These are phyloP conservation scores for Diachrysia chrysitis DNA, from an alignment of 2,888 invertebrate genomes.

Conservation along the genomic window DNA sequence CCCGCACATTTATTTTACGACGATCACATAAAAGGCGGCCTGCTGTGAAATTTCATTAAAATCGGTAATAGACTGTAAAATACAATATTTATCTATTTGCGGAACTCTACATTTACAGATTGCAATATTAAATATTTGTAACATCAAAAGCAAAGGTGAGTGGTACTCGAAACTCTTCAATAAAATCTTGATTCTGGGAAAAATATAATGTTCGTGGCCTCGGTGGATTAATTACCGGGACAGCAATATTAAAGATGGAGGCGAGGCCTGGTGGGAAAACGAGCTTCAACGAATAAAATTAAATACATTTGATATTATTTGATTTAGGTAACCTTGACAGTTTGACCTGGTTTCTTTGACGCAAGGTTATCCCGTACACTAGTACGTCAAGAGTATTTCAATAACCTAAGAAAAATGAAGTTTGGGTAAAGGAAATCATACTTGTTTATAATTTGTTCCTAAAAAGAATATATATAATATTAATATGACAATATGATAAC, in stretches of 20 bases:
- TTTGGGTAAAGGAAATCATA: no score
- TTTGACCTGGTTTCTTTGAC: background rate
- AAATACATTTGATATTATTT: background rate
- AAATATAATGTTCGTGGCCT: constrained; percentile 22
- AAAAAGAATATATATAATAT: no score
- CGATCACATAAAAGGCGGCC: constrained; percentile 45
- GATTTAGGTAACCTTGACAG: background rate
- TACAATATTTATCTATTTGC: constrained; percentile 17
- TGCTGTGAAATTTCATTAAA: constrained; percentile 57
- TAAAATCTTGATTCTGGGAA: constrained; percentile 26
- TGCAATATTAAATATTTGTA: constrained; percentile 18
- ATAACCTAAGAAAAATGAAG: background rate
- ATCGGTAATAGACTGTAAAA: constrained; percentile 34
- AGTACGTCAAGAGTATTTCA: background rate
- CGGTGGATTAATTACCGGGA: constrained; percentile 28
- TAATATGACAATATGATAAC: no score
- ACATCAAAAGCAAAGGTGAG: constrained; percentile 16
- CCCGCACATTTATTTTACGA: constrained; percentile 52
- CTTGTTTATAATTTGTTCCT: no score
- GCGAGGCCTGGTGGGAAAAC: background rate
- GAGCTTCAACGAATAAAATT: constrained; percentile 1
- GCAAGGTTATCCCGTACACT: background rate
- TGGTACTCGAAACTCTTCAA: constrained; percentile 22
- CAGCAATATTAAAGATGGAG: constrained; percentile 27
- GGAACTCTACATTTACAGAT: constrained; percentile 23